Conservation (phyloP, 2,888 invertebrate genomes). For the Lasioglossum vierecki region DNA sequence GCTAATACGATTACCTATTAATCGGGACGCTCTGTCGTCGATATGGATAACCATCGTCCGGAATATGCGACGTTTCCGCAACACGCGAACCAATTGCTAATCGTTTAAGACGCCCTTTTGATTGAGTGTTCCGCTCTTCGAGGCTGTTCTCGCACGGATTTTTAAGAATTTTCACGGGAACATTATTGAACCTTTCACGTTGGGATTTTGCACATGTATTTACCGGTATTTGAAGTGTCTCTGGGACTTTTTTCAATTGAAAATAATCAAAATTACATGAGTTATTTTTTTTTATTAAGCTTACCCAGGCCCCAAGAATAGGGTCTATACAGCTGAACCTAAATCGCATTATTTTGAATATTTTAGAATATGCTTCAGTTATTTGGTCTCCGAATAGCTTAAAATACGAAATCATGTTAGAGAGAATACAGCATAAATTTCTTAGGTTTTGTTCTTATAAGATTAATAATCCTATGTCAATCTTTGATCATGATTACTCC, state of each 20-base stretch:
- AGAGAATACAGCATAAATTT: no score
- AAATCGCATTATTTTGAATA: no score
- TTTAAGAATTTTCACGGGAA: background rate
- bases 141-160: background rate
- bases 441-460: no score
- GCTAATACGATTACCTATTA: slow-evolving; percentile 45
- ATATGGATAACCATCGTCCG: background rate
- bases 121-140: background rate
- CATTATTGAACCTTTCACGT: background rate
- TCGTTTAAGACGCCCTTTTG: background rate
- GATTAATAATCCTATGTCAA: no score
- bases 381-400: no score
- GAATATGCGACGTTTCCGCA: background rate
- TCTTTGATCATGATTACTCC: no score
- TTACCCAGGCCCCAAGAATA: no score
- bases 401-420: no score
- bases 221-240: background rate
- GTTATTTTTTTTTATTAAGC: no score
- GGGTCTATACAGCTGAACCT: no score
- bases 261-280: background rate
- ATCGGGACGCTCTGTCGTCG: slow-evolving; percentile 15
- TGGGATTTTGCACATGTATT: background rate
- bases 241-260: background rate
- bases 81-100: background rate
- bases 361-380: no score